A percentile compares a stretch with the other conserved stretches of the same genome.
These are phyloP conservation scores for Propithecus coquereli DNA, from an alignment of 2,113 vertebrate species.

Conservation along the genomic window DNA sequence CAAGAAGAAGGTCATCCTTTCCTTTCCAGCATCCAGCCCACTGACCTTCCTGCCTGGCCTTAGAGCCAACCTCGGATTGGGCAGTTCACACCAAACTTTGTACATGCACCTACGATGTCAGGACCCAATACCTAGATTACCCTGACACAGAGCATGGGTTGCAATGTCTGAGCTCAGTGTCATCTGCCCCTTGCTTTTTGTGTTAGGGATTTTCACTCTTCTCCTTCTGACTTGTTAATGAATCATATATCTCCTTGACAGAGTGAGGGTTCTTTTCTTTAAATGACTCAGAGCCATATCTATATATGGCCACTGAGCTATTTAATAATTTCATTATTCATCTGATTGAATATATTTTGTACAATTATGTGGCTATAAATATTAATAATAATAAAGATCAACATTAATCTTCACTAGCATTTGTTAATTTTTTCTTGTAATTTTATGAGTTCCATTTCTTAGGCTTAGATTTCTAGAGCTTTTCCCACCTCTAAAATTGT, in stretches of 20 bases:
- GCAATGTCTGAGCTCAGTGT: neutral
- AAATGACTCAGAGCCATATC: slow-evolving; percentile 12
- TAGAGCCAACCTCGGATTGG: neutral
- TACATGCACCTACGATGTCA: neutral
- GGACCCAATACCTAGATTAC: neutral
- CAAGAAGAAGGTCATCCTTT: neutral
- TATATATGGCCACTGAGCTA: neutral
- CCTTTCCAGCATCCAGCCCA: neutral
- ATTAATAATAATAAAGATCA: too few relatives aligned
- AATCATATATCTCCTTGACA: neutral
- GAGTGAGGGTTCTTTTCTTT: neutral
- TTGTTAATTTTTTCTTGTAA: neutral
- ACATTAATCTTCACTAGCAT: neutral
- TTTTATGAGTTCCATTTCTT: neutral
- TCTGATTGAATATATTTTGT: slow-evolving; percentile 10
- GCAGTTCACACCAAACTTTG: neutral
- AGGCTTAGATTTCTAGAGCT: neutral
- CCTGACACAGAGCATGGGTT: neutral
- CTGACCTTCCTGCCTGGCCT: neutral
- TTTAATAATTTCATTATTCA: neutral
- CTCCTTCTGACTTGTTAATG: slow-evolving; percentile 7
- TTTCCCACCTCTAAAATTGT: neutral
- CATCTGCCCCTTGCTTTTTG: neutral
- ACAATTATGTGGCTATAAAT: neutral
- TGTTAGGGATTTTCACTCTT: neutral